Percentiles rank a stretch among this genome's conserved stretches.
Conservation (phyloP, 2,888 invertebrate species). For the Leptopilina drosophilae region DNA sequence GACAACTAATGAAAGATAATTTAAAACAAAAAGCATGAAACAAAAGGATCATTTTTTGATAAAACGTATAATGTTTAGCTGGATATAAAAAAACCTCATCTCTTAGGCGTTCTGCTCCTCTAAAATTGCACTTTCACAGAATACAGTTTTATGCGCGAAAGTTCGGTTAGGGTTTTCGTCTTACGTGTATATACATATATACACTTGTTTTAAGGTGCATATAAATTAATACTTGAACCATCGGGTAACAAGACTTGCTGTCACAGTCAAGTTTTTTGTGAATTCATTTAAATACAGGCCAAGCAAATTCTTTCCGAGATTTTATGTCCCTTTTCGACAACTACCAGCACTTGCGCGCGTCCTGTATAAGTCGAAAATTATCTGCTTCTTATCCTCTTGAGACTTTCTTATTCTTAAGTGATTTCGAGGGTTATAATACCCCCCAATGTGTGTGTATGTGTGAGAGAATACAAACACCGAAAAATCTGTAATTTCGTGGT, state of each 20-base stretch:
- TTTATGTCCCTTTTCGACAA: slow-evolving; percentile 28
- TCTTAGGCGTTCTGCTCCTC: neutral
- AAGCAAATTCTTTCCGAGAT: slow-evolving; percentile 27
- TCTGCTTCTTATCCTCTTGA: slow-evolving; percentile 8
- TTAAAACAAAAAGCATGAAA: too few relatives aligned
- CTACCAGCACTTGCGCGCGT: neutral
- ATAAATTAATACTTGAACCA: slow-evolving; percentile 30
- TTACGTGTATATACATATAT: too few relatives aligned
- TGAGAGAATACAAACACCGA: neutral
- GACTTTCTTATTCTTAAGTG: slow-evolving; percentile 12
- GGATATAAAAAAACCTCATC: too few relatives aligned
- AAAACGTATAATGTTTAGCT: too few relatives aligned
- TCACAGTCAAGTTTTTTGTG: slow-evolving; percentile 31
- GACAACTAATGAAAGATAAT: too few relatives aligned
- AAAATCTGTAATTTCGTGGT: slow-evolving; percentile 31
- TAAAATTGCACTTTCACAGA: neutral
- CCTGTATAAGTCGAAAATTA: neutral
- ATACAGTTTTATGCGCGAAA: slow-evolving; percentile 27
- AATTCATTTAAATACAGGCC: slow-evolving; percentile 32
- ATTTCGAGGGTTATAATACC: slow-evolving; percentile 33
- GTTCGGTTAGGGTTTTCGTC: neutral
- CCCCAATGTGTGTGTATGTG: neutral
- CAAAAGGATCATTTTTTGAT: too few relatives aligned
- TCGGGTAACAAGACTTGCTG: slow-evolving; percentile 31
- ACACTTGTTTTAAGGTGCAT: neutral